Evolutionary conservation across 2,113 vertebrate genomes (phyloP), one percentile per base, ranked within the genome.

Genomic region (Pelodiscus sinensis): DNA sequence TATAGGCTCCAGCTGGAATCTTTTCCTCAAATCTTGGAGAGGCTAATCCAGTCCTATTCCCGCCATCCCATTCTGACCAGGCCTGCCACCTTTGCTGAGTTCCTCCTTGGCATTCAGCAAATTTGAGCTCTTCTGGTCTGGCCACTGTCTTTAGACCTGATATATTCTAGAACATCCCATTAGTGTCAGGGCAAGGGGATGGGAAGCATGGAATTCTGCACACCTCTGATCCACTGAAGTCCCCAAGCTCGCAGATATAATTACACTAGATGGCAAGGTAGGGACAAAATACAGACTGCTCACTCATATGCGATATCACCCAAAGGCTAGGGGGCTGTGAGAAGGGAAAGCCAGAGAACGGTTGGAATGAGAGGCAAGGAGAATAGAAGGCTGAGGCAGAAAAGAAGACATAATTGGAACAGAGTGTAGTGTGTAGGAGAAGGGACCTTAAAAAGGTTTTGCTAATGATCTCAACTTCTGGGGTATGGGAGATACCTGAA

Each of bases 401-500:
- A 75, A 44, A 75, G 38, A 75, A 14, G 73, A 50, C 73, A 22
- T 38, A 2, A 75, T 44, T 75, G 19, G 71, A 75, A 3, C 22
- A 22, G 44, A 50, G 38, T 27, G 24, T 35, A 35, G 25, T 62
- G 25, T 62, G 12, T 62, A 25, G 58, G 21, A 93, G 8, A 86
- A 7, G 55, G 27, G 14, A 52, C 54, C 85, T 90, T 79, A 82
- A 86, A 92, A 94, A 31, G 86, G 81, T 6, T 0, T 0, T 85
- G 80, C 81, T 83, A 27, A 82, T 86, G 86, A 92, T 71, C 56
- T 78, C 91, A 52, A 44, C 84, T 92, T 83, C 52, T 85, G 87
- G 83, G 89, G 29, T 24, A 81, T 81, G 54, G 51, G 83, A 77
- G 58, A 87, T 52, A 90, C 51, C 82, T 71, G 54, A 1, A 0